phyloP scores from a whole-genome alignment of 2,113 vertebrate genomes.

The Acrocephalus kingi region DNA sequence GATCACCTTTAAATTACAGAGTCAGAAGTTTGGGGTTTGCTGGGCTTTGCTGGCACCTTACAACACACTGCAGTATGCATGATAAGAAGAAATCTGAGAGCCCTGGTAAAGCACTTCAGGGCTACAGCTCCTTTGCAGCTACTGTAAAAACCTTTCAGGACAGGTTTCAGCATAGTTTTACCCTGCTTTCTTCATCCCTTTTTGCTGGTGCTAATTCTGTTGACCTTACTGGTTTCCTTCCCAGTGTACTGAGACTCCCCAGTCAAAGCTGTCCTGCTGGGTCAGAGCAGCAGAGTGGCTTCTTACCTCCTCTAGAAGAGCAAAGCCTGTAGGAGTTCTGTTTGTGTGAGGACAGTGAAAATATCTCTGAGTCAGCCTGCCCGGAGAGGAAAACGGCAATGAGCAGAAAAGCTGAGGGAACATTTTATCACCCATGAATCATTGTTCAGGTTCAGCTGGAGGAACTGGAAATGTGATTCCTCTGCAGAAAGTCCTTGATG shows the following conservation, averaged over 20 bases:
- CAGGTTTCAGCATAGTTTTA: not conserved
- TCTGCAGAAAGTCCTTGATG: not conserved
- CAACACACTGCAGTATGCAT: not conserved
- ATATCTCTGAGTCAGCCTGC: not conserved
- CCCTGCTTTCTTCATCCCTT: not conserved
- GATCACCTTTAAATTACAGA: not conserved
- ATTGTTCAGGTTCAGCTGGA: constrained; percentile 3
- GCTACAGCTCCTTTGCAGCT: not conserved
- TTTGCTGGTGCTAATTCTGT: not conserved
- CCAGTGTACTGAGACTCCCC: not conserved
- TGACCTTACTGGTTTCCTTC: not conserved
- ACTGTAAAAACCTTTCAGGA: not conserved
- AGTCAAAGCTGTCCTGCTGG: not conserved
- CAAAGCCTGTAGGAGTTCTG: not conserved
- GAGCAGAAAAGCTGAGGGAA: not conserved
- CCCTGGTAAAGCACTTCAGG: not conserved
- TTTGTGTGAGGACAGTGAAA: not conserved
- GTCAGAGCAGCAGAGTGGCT: not conserved
- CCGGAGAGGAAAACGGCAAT: not conserved
- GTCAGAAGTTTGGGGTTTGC: not conserved
- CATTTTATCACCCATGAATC: not conserved
- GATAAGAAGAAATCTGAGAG: not conserved
- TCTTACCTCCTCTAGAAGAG: not conserved
- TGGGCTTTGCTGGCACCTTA: not conserved
- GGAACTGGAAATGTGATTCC: not conserved